These are phyloP conservation scores for Cossypha heuglini DNA, from an alignment of 2,797 vertebrate species.

Conservation along the genomic window DNA sequence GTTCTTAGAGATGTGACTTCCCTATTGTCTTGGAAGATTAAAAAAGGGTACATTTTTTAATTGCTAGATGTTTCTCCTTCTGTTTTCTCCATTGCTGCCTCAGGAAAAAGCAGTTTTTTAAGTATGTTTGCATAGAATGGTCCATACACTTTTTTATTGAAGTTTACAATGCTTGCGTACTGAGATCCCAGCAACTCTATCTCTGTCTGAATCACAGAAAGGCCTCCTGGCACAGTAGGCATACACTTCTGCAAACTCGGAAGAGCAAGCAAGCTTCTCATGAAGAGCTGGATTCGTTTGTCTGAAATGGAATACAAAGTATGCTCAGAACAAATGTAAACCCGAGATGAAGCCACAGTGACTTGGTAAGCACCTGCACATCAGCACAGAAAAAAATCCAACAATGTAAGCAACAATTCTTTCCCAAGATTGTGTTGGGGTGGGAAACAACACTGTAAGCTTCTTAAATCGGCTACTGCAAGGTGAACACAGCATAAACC, in stretches of 20 bases:
- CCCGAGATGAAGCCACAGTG: neutral
- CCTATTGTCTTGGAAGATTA: neutral
- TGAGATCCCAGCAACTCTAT: conserved; percentile 80
- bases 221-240: conserved; percentile 83
- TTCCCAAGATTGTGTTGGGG: rapidly evolving
- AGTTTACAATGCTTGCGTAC: conserved; percentile 85
- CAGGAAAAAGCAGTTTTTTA: conserved; percentile 84
- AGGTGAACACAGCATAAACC: neutral
- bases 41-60: neutral
- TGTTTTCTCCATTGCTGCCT: conserved; percentile 37
- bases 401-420: neutral
- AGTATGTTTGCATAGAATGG: conserved; percentile 91
- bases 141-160: conserved; percentile 90
- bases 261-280: conserved; percentile 80
- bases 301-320: conserved; percentile 72
- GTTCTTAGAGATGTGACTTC: neutral
- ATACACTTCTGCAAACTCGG: conserved; percentile 74
- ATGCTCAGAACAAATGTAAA: conserved; percentile 14
- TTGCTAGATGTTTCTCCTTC: conserved; percentile 44
- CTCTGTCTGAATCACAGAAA: conserved; percentile 84
- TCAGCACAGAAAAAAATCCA: neutral
- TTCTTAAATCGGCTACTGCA: neutral
- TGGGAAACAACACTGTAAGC: neutral
- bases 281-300: conserved; percentile 86
- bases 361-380: neutral